Conservation (phyloP, 2,797 vertebrate species). For the Cichlasoma orientale region DNA sequence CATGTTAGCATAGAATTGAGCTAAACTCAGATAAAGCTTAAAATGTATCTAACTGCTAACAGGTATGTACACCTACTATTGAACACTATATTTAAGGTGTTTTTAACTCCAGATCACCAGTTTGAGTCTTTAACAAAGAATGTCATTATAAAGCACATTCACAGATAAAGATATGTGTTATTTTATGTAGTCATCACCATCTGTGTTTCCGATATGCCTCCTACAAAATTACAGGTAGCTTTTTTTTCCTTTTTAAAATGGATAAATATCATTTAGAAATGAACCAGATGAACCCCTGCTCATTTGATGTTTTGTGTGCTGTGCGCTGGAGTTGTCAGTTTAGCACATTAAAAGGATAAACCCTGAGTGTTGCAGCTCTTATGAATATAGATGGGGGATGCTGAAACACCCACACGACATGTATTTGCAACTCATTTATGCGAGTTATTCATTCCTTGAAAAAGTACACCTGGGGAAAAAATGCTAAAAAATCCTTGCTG, state of each 20-base stretch:
- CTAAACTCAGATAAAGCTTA: background rate
- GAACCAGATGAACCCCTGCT: conserved; percentile 26
- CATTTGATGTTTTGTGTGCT: conserved; percentile 26
- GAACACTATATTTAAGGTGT: background rate
- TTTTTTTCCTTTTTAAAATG: conserved; percentile 18
- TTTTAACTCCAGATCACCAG: background rate
- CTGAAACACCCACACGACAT: conserved; percentile 57
- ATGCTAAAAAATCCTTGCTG: conserved; percentile 13
- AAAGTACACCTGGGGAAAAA: conserved; percentile 42
- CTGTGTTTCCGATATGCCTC: conserved; percentile 1
- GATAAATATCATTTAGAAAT: conserved; percentile 17
- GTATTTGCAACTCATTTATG: conserved; percentile 55
- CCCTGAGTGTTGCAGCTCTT: conserved; percentile 22
- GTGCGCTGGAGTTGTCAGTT: conserved; percentile 26
- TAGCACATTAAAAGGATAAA: conserved; percentile 56
- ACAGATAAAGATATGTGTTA: no score
- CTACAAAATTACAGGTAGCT: conserved; percentile 9
- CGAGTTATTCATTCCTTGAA: conserved; percentile 32
- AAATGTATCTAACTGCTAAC: no score
- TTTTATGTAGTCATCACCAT: background rate
- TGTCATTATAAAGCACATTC: background rate
- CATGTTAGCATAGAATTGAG: background rate
- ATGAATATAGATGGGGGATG: conserved; percentile 65
- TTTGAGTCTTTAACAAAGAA: background rate
- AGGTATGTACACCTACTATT: background rate